A percentile compares a stretch with the other conserved stretches of the same genome.
phyloP scores from a whole-genome alignment of 2,797 vertebrate genomes.

The Lophotriccus pileatus region DNA sequence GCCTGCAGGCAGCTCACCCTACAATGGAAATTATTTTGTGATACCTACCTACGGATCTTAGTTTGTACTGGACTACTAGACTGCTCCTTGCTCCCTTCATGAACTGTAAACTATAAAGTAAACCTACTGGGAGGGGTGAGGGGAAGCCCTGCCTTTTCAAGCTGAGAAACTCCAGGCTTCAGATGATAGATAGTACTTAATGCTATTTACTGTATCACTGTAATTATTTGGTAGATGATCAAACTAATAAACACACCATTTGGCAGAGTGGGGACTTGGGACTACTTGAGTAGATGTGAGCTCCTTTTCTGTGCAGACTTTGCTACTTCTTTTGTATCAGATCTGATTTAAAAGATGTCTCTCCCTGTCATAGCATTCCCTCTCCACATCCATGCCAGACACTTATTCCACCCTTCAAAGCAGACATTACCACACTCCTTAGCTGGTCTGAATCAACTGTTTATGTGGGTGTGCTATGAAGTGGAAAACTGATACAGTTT shows the following conservation, averaged over 20 bases:
- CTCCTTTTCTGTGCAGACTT: neutral
- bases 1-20: neutral
- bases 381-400: neutral
- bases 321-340: neutral
- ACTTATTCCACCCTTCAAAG: neutral
- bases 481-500: neutral
- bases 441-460: neutral
- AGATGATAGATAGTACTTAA: neutral
- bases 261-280: neutral
- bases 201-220: neutral
- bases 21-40: constrained; percentile 18
- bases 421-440: neutral
- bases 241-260: constrained; percentile 13
- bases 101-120: constrained; percentile 29
- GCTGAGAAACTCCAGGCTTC: constrained; percentile 37
- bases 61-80: constrained; percentile 27
- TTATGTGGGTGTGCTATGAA: neutral
- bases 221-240: constrained; percentile 40
- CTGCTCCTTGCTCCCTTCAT: constrained; percentile 39
- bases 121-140: neutral
- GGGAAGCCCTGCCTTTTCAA: neutral
- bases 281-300: neutral
- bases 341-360: neutral
- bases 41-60: neutral
- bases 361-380: neutral